phyloP scores from a whole-genome alignment of 2,888 invertebrate species.

The Strigamia crassipes region DNA sequence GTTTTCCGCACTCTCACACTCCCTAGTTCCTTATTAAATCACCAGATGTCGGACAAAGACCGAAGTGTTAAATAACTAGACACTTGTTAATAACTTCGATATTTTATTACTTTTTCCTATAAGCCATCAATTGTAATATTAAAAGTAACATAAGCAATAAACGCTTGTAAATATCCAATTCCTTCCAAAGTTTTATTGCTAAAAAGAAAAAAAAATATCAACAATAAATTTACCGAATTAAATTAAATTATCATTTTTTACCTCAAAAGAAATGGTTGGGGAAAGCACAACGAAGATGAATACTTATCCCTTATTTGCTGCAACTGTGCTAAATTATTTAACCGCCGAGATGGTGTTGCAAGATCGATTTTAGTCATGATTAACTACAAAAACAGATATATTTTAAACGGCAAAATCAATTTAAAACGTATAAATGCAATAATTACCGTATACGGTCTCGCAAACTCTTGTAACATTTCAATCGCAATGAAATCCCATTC shows the following conservation, averaged over 20 bases:
- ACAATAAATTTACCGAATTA: neutral
- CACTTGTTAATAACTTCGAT: too few species aligned
- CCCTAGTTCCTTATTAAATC: too few species aligned
- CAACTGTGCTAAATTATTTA: conserved; percentile 47
- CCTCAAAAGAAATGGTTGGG: conserved; percentile 51
- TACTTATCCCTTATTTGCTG: conserved; percentile 50
- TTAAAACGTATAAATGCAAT: neutral
- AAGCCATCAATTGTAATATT: neutral
- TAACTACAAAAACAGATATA: neutral
- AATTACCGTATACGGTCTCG: conserved; percentile 51
- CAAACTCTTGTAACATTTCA: conserved; percentile 51
- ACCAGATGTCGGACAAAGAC: too few species aligned
- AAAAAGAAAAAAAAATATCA: neutral
- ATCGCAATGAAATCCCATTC: conserved; percentile 51
- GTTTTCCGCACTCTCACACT: too few species aligned
- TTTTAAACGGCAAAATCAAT: neutral
- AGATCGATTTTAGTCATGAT: neutral
- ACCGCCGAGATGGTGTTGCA: conserved; percentile 47
- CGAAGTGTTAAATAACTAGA: too few species aligned
- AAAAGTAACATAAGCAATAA: conserved; percentile 48
- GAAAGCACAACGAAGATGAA: conserved; percentile 49
- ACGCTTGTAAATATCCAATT: conserved; percentile 51
- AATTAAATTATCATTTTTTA: neutral
- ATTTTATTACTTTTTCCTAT: too few species aligned
- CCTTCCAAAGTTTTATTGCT: conserved; percentile 51